Evolutionary conservation across 2,888 invertebrate genomes (phyloP), one percentile per base, ranked within the genome.

Genomic region (Lingula anatina): DNA sequence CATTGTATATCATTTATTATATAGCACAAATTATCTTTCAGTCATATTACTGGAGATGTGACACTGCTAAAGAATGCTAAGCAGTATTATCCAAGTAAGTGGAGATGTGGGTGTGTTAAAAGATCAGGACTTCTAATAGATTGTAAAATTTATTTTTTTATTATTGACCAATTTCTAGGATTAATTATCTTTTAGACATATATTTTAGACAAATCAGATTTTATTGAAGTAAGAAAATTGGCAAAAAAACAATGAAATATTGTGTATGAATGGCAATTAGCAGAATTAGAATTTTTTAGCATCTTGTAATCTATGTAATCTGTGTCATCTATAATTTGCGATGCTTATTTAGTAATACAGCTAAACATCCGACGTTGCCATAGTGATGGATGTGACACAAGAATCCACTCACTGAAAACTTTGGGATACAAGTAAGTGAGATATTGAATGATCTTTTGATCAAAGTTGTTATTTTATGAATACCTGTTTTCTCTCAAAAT

Each of bases 321-420:
- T 39, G 20, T 7, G 7, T 20, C 15, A n/a, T 9, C 9, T 39
- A 12, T 9, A 9, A 7, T 9, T 39, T n/a, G 5, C 27, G 15
- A 15, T 51, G 41, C 12, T 23, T 47, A 56, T 59, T 20, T 58
- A 73, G 72, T 70, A 46, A 52, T 75, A 12, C 73, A 74, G 60
- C 68, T 75, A 47, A 71, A 71, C 52, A 72, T 75, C 39, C 68
- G 66, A 46, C 59, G 71, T 27, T 74, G 73, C 54, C 68, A 72
- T 50, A 72, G 68, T 55, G 73, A 73, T 57, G 75, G 75, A 5
- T 74, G 73, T 67, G 73, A 75, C 50, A 71, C 70, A 9, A 61
- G 73, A 49, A 67, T 75, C 21, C 71, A 68, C 54, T 65, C 63
- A 4, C 44, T 73, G 27, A 74, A 69, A 46, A 65, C 68, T 35